phyloP scores from a whole-genome alignment of 2,888 invertebrate genomes.

The Crematogaster levior region DNA sequence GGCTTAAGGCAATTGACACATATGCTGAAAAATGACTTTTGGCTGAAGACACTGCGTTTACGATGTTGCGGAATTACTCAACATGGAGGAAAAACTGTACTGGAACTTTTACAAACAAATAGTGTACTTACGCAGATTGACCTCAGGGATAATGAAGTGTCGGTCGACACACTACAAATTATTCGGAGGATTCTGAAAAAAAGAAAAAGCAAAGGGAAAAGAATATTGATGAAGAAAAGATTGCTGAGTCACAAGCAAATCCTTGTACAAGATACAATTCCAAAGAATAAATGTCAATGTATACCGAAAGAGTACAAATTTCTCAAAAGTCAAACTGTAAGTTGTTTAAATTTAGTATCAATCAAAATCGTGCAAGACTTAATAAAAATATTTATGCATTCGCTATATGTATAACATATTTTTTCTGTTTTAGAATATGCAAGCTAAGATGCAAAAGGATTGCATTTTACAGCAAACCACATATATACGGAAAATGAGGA shows the following conservation, averaged over 20 bases:
- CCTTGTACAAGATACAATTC: slow-evolving; percentile 8
- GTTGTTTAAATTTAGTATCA: not conserved
- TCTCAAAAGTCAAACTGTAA: not conserved
- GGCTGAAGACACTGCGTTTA: slow-evolving; percentile 69
- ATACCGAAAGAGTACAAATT: not conserved
- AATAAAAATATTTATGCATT: not conserved
- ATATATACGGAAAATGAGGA: not conserved
- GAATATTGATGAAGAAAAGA: slow-evolving; percentile 37
- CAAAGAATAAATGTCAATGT: not conserved
- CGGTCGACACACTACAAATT: slow-evolving; percentile 53
- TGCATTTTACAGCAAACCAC: not conserved
- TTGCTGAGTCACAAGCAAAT: slow-evolving; percentile 13
- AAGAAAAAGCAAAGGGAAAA: slow-evolving; percentile 54
- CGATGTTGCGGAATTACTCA: slow-evolving; percentile 72
- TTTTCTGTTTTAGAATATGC: slow-evolving; percentile 15
- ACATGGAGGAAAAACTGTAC: slow-evolving; percentile 62
- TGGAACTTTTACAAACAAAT: slow-evolving; percentile 70
- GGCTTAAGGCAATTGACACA: slow-evolving; percentile 61
- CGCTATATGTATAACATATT: not conserved
- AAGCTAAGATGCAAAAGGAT: not conserved
- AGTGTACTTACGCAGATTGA: slow-evolving; percentile 65
- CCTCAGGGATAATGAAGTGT: slow-evolving; percentile 67
- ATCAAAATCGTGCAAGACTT: not conserved
- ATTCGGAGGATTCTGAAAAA: slow-evolving; percentile 63
- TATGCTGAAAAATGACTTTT: slow-evolving; percentile 68